These are phyloP conservation scores for Melieria omissa DNA, from an alignment of 2,888 invertebrate species.

Conservation along the genomic window DNA sequence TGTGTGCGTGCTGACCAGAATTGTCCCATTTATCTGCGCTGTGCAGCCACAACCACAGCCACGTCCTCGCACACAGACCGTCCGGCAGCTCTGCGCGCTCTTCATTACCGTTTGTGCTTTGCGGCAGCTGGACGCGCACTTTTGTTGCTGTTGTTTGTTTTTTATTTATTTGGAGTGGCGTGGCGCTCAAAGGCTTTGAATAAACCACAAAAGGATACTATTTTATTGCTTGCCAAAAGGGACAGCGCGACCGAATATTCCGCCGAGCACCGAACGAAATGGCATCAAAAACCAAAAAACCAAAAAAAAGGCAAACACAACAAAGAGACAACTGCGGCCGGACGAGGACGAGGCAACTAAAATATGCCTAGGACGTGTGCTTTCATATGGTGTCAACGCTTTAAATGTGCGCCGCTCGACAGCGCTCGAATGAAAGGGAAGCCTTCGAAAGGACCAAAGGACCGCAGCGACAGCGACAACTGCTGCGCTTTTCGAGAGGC, in stretches of 20 bases:
- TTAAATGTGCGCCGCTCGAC: constrained; percentile 13
- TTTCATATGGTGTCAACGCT: constrained; percentile 23
- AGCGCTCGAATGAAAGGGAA: constrained; percentile 5
- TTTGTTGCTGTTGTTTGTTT: background rate
- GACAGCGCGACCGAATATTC: background rate
- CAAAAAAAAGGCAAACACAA: constrained; percentile 2
- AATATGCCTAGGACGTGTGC: constrained; percentile 22
- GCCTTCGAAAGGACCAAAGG: no score
- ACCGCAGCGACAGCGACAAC: no score
- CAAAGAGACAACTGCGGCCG: background rate
- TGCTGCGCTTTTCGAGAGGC: no score
- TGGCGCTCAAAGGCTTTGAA: constrained; percentile 5
- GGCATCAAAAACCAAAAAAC: background rate
- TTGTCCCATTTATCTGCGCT: background rate
- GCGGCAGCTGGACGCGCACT: background rate
- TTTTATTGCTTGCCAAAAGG: constrained; percentile 28
- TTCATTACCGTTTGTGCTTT: background rate
- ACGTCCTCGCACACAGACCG: no score
- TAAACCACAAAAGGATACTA: constrained; percentile 13
- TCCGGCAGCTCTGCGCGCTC: background rate
- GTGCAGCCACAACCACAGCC: background rate
- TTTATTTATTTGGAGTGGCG: background rate
- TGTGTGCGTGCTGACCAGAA: background rate
- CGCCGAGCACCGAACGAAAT: background rate
- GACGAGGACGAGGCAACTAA: background rate